Base-by-base conservation (phyloP, 2,888 invertebrate genomes). In the Sesamia inferens region DNA sequence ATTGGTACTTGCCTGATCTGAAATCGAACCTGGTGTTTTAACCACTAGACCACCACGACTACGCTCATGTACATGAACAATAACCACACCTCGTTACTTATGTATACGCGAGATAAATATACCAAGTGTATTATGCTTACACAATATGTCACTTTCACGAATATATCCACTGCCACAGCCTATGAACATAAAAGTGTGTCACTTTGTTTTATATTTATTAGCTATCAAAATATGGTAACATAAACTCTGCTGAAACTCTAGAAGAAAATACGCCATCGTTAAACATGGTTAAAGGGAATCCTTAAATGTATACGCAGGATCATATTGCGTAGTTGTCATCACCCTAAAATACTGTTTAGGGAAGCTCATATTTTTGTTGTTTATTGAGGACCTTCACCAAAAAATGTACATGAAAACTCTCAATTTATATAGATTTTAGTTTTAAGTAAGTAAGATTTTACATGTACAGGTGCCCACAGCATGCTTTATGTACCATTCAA, bases 181-280 rank as follows among this genome's bases (percentile, higher is more conserved):
- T 42, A 71, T 76, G 70, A 79, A 70, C 70, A 42, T 68, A 65
- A 79, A 78, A 78, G 54, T 76, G 31, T 61, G 61, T 39, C 71
- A 76, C 67, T 79, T 80, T 65, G 76, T 79, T 79, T 79, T 71
- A 76, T 79, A 76, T 79, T 79, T 80, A 79, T 80, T 65, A 68
- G 80, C 80, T 76, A 79, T 68, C 61, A 79, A 79, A 80, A 76
- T 13, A 57, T 42, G 24, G 71, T 76, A 22, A 57, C 67, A 65
- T 79, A 76, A 71, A 68, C 55, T 57, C 39, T 66, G 47, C 47
- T 55, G 51, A 63, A n/a, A 48, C 39, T 22, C 42, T 67, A 47
- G 61, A 58, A 55, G 74, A 31, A 65, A 70, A 64, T 44, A 48
- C 59, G 61, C 54, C 44, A 71, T 57, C 63, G 51, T 70, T 68